Base-by-base conservation (phyloP, 2,888 invertebrate species). In the Oscheius sp. region DNA sequence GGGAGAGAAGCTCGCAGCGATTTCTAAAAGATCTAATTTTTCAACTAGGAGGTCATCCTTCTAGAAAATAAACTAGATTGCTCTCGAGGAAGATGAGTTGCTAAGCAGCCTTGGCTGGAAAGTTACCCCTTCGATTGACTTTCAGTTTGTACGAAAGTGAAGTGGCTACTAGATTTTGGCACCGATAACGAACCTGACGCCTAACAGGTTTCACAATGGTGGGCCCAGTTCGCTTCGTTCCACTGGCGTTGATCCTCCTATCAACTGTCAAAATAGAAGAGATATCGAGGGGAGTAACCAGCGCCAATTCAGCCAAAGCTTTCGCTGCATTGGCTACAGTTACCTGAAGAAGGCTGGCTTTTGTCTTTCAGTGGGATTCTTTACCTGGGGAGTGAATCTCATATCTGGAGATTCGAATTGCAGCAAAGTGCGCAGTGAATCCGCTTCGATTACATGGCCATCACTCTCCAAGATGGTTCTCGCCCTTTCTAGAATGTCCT, bases 251-350 rank as follows among this genome's bases (percentile, higher is more conserved):
- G 8, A 52, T 29, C 5, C 65, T 33, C 10, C 69, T 45, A 20
- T 71, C 66, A 8, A 57, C 57, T 3, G 33, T 71, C 52, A 50
- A 70, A 8, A 74, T 72, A 10, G 65, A 65, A 25, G 75, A 70
- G 0, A 78, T 29, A 64, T 75, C 74, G 3, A 76, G 68, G 1
- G 78, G 80, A 8, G 72, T 74, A 1, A 75, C 68, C 2, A 74
- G 58, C 1, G 78, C 76, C 55, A 80, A 53, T 29, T 80, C 78
- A n/a, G 78, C 80, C 48, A 80, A 68, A 33, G 75, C 72, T 39
- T 76, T 72, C 1, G 77, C 78, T 12, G 75, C 80, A 48, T 75
- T 76, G 23, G 72, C 76, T 27, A 78, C 71, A 10, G 80, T 80
- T 17, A 80, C 74, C 74, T 74, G 65, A 6, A 66, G 5, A n/a